Percentiles rank a stretch among this genome's conserved stretches.
These are phyloP conservation scores for Microplitis deprimator DNA, from an alignment of 2,888 invertebrate genomes.

Conservation along the genomic window DNA sequence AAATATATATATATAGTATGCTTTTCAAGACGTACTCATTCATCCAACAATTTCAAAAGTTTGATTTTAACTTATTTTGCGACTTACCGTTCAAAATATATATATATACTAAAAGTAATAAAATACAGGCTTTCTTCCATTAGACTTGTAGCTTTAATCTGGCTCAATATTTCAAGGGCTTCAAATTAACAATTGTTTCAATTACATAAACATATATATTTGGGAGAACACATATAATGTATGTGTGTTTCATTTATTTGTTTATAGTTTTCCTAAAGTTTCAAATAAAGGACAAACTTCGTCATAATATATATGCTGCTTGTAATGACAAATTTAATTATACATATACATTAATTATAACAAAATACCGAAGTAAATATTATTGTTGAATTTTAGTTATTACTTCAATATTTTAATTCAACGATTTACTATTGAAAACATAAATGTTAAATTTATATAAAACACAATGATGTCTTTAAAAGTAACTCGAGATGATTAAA, in stretches of 20 bases:
- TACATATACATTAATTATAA: too few species aligned
- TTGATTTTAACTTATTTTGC: constrained; percentile 24
- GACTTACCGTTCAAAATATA: constrained; percentile 1
- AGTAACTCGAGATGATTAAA: constrained; percentile 17
- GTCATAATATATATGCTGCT: too few species aligned
- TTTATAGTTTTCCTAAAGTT: too few species aligned
- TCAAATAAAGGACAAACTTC: too few species aligned
- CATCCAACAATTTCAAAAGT: constrained; percentile 25
- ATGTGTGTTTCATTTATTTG: neutral
- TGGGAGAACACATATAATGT: neutral
- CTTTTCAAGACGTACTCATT: constrained; percentile 13
- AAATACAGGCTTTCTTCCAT: neutral
- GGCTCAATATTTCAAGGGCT: neutral
- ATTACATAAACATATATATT: neutral
- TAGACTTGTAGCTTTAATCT: neutral
- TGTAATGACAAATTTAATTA: too few species aligned
- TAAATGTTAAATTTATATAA: neutral
- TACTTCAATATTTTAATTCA: neutral
- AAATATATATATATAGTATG: neutral
- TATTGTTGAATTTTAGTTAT: neutral
- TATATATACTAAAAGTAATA: neutral
- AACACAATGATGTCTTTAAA: neutral
- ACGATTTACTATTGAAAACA: neutral
- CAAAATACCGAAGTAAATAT: neutral
- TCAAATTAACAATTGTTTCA: neutral